Conservation (phyloP, 2,888 invertebrate genomes). For the Pecten maximus region DNA sequence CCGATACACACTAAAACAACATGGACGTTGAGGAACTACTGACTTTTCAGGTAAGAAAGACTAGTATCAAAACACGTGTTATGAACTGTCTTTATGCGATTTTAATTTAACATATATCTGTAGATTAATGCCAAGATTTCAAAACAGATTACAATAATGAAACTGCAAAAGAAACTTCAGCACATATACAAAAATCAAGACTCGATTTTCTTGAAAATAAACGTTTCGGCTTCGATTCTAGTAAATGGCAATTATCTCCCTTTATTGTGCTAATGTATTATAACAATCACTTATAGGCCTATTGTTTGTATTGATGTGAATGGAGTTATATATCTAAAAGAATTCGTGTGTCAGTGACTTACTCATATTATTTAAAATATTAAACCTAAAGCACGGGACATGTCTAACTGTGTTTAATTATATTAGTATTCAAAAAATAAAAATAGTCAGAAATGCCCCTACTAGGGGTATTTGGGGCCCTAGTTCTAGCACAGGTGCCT, state of each 20-base stretch:
- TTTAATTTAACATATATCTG: neutral
- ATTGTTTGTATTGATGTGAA: no score
- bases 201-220: neutral
- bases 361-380: no score
- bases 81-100: neutral
- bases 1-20: conserved; percentile 49
- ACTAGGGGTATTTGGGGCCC: no score
- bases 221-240: neutral
- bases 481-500: no score
- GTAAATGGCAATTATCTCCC: neutral
- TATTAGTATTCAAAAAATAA: no score
- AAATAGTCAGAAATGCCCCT: no score
- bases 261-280: no score
- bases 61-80: neutral
- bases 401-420: no score
- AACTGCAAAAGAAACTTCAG: neutral
- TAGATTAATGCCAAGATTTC: neutral
- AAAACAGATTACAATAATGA: neutral
- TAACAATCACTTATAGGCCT: no score
- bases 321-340: no score
- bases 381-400: no score
- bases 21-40: conserved; percentile 80
- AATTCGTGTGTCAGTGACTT: no score
- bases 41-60: conserved; percentile 74
- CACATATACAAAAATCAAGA: neutral